Evolutionary conservation across 2,113 vertebrate species (phyloP), one percentile per base, ranked within the genome.

Genomic region (Phylloscopus trochilus): DNA sequence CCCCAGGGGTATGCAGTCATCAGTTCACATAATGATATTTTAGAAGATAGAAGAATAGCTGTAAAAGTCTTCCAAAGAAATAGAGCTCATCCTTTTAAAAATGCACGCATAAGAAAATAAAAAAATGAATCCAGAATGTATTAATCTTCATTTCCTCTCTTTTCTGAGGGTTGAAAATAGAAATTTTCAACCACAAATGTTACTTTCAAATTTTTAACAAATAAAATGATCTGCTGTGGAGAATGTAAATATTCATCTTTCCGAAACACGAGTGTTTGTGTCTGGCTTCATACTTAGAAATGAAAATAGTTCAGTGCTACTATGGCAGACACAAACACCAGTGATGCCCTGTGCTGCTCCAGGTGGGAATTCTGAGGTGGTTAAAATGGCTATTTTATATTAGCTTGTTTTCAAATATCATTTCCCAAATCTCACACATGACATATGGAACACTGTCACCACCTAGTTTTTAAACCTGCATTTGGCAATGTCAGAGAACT

Each of bases 21-120:
- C 90, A 82, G 90, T 74, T 83, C 1, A 7, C 66, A 95, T 82
- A 93, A 95, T 92, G 78, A 85, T 93, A 83, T 91, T 94, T 79
- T 39, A 82, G 73, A 59, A 87, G 82, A 87, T 22, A 87, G 68
- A 79, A 94, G 49, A 88, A 96, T 23, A 72, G 59, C 68, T 93
- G 21, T n/a, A 51, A 59, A 58, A 83, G 9, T 39, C 53, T 83
- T 69, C 56, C 31, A 79, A 90, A 91, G 62, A 90, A 91, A 94
- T 51, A 76, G 14, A 80, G n/a, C 11, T 53, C n/a, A 68, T 63
- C 18, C 24, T 55, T 74, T 31, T 26, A 64, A 89, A 76, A 80
- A 69, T 35, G 16, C 16, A 53, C 6, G n/a, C 7, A n/a, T 44
- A 67, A 24, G 8, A 67, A 59, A 84, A 62, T 23, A 89, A 64